phyloP scores from a whole-genome alignment of 2,797 vertebrate genomes.

The Dryobates pubescens region DNA sequence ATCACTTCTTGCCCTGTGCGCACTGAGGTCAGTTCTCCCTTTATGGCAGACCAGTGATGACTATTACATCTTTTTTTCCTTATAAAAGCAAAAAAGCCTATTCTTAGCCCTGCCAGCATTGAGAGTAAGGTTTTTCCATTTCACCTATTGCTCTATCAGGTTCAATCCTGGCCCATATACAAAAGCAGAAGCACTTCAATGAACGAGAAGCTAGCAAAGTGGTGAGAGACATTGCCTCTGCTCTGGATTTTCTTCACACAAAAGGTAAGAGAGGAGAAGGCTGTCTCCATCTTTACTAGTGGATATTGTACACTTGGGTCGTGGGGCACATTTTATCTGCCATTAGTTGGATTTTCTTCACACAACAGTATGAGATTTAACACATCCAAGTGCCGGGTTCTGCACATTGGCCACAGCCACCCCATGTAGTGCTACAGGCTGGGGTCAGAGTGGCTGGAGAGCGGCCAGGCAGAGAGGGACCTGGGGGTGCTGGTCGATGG shows the following conservation, averaged over 20 bases:
- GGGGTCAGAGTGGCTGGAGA: too few relatives aligned
- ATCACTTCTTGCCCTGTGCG: neutral
- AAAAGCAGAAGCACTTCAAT: slow-evolving; percentile 93
- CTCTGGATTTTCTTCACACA: slow-evolving; percentile 94
- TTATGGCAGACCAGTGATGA: neutral
- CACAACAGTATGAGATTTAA: too few relatives aligned
- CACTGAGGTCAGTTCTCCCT: neutral
- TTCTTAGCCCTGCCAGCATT: neutral
- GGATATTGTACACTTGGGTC: neutral
- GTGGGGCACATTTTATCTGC: neutral
- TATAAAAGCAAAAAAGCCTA: neutral
- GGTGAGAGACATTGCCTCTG: slow-evolving; percentile 91
- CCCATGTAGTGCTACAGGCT: too few relatives aligned
- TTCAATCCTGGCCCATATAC: slow-evolving; percentile 94
- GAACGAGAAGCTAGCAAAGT: slow-evolving; percentile 95
- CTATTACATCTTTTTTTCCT: neutral
- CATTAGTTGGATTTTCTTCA: neutral
- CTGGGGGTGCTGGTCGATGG: too few relatives aligned
- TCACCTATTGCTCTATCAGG: slow-evolving; percentile 75
- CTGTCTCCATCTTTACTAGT: neutral
- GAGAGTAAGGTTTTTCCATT: neutral
- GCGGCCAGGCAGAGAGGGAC: too few relatives aligned
- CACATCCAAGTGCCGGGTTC: too few relatives aligned
- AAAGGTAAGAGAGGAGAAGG: slow-evolving; percentile 84
- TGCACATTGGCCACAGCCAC: too few relatives aligned